Evolutionary conservation across 1,140 invertebrate species (phyloP), one percentile per base, ranked within the genome.

Genomic region (Pectinophora gossypiella): DNA sequence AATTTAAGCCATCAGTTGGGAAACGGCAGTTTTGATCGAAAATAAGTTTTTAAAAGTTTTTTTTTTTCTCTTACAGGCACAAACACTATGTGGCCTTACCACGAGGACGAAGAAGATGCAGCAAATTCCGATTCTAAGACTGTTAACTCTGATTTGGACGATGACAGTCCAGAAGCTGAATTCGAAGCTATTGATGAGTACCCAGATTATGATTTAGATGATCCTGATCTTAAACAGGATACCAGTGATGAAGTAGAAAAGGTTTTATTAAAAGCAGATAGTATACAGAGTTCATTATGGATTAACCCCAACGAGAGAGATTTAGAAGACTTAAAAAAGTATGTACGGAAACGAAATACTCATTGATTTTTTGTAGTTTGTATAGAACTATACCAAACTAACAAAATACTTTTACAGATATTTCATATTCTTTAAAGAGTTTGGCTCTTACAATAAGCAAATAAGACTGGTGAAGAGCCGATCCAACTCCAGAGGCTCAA

Each of bases 371-470:
- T n/a, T n/a, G n/a, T n/a, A n/a, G n/a, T n/a, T n/a, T n/a, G n/a
- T n/a, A n/a, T n/a, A n/a, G n/a, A n/a, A n/a, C n/a, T n/a, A n/a
- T n/a, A n/a, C n/a, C n/a, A n/a, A n/a, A n/a, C n/a, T n/a, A n/a
- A n/a, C n/a, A n/a, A n/a, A n/a, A n/a, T n/a, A n/a, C 48, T 52
- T 54, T 88, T 87, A 32, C 66, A 90, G 89, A 68, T 91, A 91
- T 60, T 88, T 87, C 61, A 75, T 71, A 56, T 90, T 85, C 61
- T 91, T 90, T 56, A 88, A 88, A 69, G 90, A 91, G 63, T 78
- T 90, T 46, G 86, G 84, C 45, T 85, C 78, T 38, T 76, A 89
- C 50, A 85, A 88, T 61, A 85, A 74, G 40, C 90, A 90, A 77
- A 51, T 87, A 46, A 85, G 63, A 61, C 56, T 81, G 48, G 76